Evolutionary conservation across 1,140 invertebrate genomes (phyloP).

Genomic region (Coptotermes formosanus): DNA sequence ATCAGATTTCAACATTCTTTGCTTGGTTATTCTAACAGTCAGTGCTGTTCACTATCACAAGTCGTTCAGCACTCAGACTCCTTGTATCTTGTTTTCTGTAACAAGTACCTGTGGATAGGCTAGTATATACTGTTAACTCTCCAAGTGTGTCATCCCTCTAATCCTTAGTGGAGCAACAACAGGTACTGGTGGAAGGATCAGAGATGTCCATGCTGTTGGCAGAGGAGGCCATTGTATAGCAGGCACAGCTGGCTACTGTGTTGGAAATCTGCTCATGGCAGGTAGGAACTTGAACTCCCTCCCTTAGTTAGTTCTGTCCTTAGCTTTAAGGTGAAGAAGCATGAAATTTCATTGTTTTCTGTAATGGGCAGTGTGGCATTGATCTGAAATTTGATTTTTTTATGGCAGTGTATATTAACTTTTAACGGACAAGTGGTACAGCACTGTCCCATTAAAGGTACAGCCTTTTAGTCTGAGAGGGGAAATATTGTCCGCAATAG

Average conservation of each 20-base stretch:
- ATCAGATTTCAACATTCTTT: too few species aligned
- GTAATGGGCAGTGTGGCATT: too few species aligned
- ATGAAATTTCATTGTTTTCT: not conserved
- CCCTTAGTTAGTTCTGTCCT: not conserved
- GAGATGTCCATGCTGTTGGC: slow-evolving; percentile 93
- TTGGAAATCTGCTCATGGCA: slow-evolving; percentile 89
- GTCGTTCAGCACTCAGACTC: too few species aligned
- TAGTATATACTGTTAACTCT: not conserved
- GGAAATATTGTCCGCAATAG: too few species aligned
- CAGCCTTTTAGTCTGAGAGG: too few species aligned
- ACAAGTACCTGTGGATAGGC: not conserved
- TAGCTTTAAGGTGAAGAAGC: not conserved
- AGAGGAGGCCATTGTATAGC: slow-evolving; percentile 90
- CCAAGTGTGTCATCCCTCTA: not conserved
- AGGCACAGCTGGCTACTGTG: slow-evolving; percentile 93
- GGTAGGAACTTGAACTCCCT: slow-evolving; percentile 52
- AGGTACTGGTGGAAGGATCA: slow-evolving; percentile 90
- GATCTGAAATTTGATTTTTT: too few species aligned
- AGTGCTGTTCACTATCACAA: too few species aligned
- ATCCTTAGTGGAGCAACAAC: slow-evolving; percentile 88
- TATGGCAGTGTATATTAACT: too few species aligned
- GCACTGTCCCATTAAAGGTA: too few species aligned
- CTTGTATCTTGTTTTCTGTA: too few species aligned
- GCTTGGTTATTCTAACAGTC: too few species aligned
- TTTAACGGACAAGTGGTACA: too few species aligned